These are phyloP conservation scores for Acrobasis consociella DNA, from an alignment of 2,888 invertebrate species.

Conservation along the genomic window DNA sequence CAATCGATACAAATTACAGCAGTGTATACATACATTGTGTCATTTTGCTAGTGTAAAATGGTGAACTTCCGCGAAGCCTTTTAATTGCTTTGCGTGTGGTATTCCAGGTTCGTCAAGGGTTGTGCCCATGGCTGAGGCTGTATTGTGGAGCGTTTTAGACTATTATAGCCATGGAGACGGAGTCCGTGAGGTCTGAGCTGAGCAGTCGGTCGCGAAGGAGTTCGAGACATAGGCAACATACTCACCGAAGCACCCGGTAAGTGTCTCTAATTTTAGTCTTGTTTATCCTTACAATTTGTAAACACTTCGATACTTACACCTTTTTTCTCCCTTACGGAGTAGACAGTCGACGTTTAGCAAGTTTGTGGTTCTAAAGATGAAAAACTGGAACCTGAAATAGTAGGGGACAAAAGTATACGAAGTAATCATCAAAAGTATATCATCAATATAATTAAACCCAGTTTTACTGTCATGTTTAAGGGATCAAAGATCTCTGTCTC, in stretches of 20 bases:
- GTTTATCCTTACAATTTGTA: not conserved
- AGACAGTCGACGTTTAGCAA: too few species aligned
- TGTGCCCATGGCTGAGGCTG: slow-evolving; percentile 64
- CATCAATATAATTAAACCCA: too few species aligned
- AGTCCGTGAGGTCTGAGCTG: slow-evolving; percentile 96
- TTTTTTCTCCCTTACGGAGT: too few species aligned
- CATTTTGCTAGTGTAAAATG: slow-evolving; percentile 7
- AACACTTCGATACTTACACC: not conserved
- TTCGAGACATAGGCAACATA: slow-evolving; percentile 84
- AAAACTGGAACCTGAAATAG: too few species aligned
- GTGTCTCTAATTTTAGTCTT: slow-evolving; percentile 32
- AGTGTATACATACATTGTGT: not conserved
- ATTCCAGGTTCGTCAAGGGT: slow-evolving; percentile 53
- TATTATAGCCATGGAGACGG: slow-evolving; percentile 90
- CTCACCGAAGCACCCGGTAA: slow-evolving; percentile 87
- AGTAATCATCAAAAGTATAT: too few species aligned
- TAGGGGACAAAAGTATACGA: too few species aligned
- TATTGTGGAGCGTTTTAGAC: slow-evolving; percentile 38
- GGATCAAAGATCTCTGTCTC: too few species aligned
- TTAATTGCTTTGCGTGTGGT: slow-evolving; percentile 66
- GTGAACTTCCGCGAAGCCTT: slow-evolving; percentile 56
- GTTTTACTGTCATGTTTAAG: too few species aligned
- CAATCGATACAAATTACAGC: slow-evolving; percentile 19
- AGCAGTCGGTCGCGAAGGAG: slow-evolving; percentile 91
- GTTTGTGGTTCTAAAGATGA: too few species aligned